Evolutionary conservation across 2,113 vertebrate genomes (phyloP).

Genomic region (Nycticryphes semicollaris): DNA sequence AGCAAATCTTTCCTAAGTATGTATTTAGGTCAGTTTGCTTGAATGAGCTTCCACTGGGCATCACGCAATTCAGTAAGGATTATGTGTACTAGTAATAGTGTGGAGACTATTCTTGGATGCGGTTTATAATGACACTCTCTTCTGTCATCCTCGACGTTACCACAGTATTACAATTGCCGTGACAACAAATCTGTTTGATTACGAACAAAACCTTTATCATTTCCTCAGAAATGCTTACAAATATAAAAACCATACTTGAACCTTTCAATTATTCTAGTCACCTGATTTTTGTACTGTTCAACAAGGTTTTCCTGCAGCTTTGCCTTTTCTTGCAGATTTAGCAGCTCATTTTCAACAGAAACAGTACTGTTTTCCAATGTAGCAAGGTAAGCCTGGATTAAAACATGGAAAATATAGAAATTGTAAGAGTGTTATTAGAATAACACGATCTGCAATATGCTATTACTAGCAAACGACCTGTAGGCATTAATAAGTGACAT

Average conservation of each 20-base stretch:
- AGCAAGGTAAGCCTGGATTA: constrained; percentile 72
- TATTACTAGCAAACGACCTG: not conserved
- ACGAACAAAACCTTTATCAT: not conserved
- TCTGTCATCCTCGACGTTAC: not conserved
- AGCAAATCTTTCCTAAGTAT: not conserved
- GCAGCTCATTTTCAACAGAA: constrained; percentile 73
- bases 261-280: constrained; percentile 15
- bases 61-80: not conserved
- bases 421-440: not conserved
- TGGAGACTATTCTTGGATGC: not conserved
- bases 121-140: not conserved
- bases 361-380: constrained; percentile 70
- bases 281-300: constrained; percentile 78
- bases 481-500: not conserved
- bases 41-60: not conserved
- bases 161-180: not conserved
- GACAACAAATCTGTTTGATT: not conserved
- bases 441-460: not conserved
- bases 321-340: constrained; percentile 72
- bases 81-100: not conserved
- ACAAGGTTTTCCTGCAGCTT: constrained; percentile 73
- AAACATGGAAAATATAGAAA: not conserved
- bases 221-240: not conserved
- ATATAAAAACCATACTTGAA: not conserved
- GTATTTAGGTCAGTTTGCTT: not conserved